A percentile compares a stretch with the other conserved stretches of the same genome.
Evolutionary conservation across 2,113 vertebrate genomes (phyloP).

Genomic region (Melierax canorus): DNA sequence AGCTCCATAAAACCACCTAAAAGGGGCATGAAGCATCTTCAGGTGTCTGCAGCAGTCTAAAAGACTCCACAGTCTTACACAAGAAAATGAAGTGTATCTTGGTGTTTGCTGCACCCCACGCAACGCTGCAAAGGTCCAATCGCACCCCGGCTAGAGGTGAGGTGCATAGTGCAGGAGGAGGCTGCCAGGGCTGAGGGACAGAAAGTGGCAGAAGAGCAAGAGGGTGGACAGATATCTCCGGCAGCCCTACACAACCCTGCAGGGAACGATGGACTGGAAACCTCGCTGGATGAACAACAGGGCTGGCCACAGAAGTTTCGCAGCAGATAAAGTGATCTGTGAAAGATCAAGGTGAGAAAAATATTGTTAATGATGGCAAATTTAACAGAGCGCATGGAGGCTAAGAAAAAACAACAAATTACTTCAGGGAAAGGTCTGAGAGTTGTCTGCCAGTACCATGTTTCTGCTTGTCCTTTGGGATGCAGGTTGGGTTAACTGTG

Average conservation of each 20-base stretch:
- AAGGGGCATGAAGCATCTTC: neutral
- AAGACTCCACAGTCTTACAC: neutral
- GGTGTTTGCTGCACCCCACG: neutral
- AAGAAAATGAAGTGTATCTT: neutral
- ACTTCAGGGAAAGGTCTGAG: neutral
- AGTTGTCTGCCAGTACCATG: neutral
- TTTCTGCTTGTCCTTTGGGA: neutral
- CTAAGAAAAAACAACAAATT: neutral
- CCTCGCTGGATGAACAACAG: neutral
- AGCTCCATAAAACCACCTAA: neutral
- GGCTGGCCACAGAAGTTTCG: neutral
- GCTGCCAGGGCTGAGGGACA: neutral
- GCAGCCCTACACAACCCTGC: neutral
- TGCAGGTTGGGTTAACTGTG: neutral
- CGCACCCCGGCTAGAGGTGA: neutral
- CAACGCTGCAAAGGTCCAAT: accelerated
- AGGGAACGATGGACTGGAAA: neutral
- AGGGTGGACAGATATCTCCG: neutral
- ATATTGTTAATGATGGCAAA: neutral
- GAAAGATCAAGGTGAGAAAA: neutral
- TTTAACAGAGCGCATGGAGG: neutral
- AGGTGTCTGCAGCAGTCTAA: neutral
- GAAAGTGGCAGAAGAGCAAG: neutral
- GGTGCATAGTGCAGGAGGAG: accelerated
- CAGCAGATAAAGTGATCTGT: neutral